phyloP scores from a whole-genome alignment of 64 coral and sea anemone genomes.

The Stichodactyla helianthus region DNA sequence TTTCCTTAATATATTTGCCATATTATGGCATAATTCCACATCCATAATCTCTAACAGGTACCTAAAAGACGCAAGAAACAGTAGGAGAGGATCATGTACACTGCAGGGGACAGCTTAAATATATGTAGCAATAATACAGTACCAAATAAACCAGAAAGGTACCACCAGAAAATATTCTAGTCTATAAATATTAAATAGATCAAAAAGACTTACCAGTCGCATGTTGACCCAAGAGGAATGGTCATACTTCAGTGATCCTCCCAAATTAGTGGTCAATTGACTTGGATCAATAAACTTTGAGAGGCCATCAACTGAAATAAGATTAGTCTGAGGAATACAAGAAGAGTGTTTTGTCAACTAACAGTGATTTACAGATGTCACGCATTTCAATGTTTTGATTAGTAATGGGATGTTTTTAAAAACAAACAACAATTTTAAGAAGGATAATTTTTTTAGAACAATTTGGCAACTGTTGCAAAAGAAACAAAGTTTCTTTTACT shows the following conservation, averaged over 20 bases:
- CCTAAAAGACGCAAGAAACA: not conserved
- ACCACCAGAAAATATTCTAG: not conserved
- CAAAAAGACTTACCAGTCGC: constrained; percentile 71
- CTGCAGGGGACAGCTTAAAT: not conserved
- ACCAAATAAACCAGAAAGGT: not conserved
- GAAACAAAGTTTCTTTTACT: too few species aligned
- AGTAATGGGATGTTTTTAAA: not conserved
- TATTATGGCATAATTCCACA: too few species aligned
- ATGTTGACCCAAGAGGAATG: constrained; percentile 96
- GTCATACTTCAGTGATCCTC: constrained; percentile 94
- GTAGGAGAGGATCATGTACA: not conserved
- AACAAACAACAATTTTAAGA: too few species aligned
- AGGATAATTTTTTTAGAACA: too few species aligned
- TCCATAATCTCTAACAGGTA: too few species aligned
- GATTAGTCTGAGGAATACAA: constrained; percentile 52
- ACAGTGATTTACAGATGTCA: not conserved
- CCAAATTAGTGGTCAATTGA: constrained; percentile 74
- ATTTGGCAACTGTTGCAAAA: too few species aligned
- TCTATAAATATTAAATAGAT: not conserved
- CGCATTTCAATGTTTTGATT: not conserved
- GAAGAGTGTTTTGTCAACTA: not conserved
- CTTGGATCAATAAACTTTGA: constrained; percentile 78
- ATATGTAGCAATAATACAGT: not conserved
- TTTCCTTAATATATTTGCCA: too few species aligned
- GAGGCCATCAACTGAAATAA: constrained; percentile 86